phyloP scores from a whole-genome alignment of 2,797 vertebrate genomes.

The Tauraco hartlaubi region DNA sequence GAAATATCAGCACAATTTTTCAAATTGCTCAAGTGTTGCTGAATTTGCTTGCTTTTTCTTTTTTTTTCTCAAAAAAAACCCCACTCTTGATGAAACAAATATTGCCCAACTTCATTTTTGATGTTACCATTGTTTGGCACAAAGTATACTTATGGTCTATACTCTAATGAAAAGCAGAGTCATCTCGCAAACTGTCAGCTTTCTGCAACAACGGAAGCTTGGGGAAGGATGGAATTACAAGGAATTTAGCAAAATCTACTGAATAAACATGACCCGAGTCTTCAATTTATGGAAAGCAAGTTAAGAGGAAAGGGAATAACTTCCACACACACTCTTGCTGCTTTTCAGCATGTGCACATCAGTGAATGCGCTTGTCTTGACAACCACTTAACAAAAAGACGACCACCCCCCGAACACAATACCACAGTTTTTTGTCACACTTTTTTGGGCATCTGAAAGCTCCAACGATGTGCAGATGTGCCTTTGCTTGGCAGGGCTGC shows the following conservation, averaged over 20 bases:
- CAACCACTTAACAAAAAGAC: background rate
- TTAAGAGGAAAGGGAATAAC: background rate
- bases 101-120: background rate
- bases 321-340: background rate
- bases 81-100: background rate
- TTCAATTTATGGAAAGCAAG: background rate
- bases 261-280: background rate
- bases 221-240: background rate
- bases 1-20: background rate
- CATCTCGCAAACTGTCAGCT: background rate
- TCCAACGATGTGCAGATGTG: background rate
- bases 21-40: background rate
- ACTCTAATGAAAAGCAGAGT: conserved; percentile 1
- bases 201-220: background rate
- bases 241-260: conserved; percentile 18
- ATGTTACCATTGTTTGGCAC: background rate
- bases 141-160: background rate
- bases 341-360: background rate
- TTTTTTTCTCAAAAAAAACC: background rate
- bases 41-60: background rate
- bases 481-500: background rate
- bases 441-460: background rate
- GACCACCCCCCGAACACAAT: background rate
- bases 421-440: background rate
- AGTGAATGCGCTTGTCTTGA: background rate